Percentiles rank a stretch among this genome's conserved stretches.
phyloP scores from a whole-genome alignment of 2,113 vertebrate genomes.

The Corythaeola cristata region DNA sequence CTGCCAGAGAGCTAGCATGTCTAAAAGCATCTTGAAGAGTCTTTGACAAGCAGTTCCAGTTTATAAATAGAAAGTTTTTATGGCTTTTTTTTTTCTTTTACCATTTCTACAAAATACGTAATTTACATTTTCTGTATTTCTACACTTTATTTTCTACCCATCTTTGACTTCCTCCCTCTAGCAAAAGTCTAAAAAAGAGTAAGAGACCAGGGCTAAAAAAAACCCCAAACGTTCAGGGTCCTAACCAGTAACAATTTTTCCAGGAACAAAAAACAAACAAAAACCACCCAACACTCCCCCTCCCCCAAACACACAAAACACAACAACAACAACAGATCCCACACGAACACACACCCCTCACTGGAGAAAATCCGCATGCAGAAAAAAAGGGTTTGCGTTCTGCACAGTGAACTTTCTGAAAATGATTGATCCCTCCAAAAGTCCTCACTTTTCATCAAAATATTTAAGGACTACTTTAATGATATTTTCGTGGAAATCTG shows the following conservation, averaged over 20 bases:
- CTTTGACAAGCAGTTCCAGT: neutral
- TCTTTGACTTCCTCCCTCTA: neutral
- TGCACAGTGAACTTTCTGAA: neutral
- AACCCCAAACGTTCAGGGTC: neutral
- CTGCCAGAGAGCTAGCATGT: neutral
- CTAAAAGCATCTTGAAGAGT: neutral
- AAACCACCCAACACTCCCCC: no score
- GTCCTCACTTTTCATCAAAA: neutral
- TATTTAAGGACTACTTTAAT: neutral
- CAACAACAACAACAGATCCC: neutral
- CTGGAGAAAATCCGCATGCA: neutral
- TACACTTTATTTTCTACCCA: neutral
- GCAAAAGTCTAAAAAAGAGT: neutral
- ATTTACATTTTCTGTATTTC: neutral
- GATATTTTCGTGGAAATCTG: neutral
- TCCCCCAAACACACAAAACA: neutral
- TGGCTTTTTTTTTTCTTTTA: neutral
- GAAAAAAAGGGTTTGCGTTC: neutral
- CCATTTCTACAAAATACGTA: neutral
- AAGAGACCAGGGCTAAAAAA: neutral
- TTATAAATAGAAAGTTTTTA: neutral
- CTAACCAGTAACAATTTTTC: neutral
- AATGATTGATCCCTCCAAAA: neutral
- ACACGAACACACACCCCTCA: neutral
- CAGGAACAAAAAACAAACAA: neutral